Evolutionary conservation across 2,113 vertebrate species (phyloP), one percentile per base, ranked within the genome.

Genomic region (Chaetorhynchus papuensis): DNA sequence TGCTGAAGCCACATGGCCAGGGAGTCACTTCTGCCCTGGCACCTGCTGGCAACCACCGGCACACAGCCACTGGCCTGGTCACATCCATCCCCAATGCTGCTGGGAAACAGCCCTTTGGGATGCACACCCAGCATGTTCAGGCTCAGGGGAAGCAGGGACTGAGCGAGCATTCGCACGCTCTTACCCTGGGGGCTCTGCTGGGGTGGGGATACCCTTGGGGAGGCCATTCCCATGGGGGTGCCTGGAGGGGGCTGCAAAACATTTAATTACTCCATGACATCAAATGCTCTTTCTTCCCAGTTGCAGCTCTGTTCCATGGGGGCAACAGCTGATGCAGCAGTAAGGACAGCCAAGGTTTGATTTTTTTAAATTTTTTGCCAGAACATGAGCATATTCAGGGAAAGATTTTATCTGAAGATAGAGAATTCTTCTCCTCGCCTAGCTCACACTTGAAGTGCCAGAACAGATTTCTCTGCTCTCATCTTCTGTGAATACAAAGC

Each of bases 401-500:
- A 44, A 78, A 89, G 77, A 78, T 81, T 93, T 91, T 75, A 59
- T 84, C 37, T 16, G 44, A 87, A 89, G 74, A 65, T 11, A 60
- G 10, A 75, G 22, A 89, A 59, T 81, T 75, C 77, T 75, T 44
- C 65, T 95, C 56, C 78, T 94, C 0, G 45, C 89, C 81, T 75
- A 70, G 20, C 70, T 95, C 61, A 66, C 84, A 80, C 82, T 90
- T 84, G 8, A 78, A 90, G 87, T 57, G 87, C 83, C 83, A 95
- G 91, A 85, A 97, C 61, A 95, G 84, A 52, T 47, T 95, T 82
- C 66, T 79, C 87, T 87, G 78, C 70, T 89, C 93, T 72, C 3
- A 0, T 71, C 83, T 82, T 79, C 53, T 91, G 84, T 82, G 91
- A 91, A 76, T 61, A 89, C 49, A 56, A 93, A 93, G 87, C 59